Percentiles rank a stretch among this genome's conserved stretches.
Conservation (phyloP, 2,888 invertebrate genomes). For the Heterodera filipjevi region DNA sequence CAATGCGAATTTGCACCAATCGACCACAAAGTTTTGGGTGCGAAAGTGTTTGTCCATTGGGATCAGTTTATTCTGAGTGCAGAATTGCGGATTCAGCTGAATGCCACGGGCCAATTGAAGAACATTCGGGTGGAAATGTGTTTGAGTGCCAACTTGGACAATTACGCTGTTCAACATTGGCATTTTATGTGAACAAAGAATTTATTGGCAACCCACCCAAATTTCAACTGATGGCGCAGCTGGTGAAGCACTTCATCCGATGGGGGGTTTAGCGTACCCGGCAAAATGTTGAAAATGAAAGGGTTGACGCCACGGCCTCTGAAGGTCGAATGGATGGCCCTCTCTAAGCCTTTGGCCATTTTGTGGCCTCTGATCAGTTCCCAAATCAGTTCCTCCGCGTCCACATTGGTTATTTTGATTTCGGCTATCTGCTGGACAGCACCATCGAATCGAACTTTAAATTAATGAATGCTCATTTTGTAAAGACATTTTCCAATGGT, state of each 20-base stretch:
- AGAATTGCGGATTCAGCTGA: conserved; percentile 43
- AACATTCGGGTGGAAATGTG: conserved; percentile 48
- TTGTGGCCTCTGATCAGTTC: conserved; percentile 25
- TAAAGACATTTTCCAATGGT: not conserved
- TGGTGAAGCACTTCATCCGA: conserved; percentile 24
- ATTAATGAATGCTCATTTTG: not conserved
- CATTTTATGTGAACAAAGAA: not conserved
- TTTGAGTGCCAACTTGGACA: conserved; percentile 48
- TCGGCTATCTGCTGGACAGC: conserved; percentile 55
- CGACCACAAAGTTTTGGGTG: conserved; percentile 50
- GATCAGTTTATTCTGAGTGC: conserved; percentile 42
- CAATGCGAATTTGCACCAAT: conserved; percentile 60
- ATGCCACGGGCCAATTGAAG: conserved; percentile 41
- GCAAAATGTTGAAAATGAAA: conserved; percentile 54
- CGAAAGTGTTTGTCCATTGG: conserved; percentile 56
- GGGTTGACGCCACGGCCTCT: conserved; percentile 59
- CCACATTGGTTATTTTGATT: conserved; percentile 52
- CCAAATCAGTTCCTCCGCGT: conserved; percentile 51
- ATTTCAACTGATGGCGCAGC: conserved; percentile 25
- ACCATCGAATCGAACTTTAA: conserved; percentile 45
- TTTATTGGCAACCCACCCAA: conserved; percentile 32
- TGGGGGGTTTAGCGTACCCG: conserved; percentile 36
- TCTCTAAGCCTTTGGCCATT: conserved; percentile 51
- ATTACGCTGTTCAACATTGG: conserved; percentile 35
- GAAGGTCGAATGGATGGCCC: conserved; percentile 52